A percentile compares a stretch with the other conserved stretches of the same genome.
phyloP scores from a whole-genome alignment of 2,888 invertebrate genomes.

The Periphyllus acericola region DNA sequence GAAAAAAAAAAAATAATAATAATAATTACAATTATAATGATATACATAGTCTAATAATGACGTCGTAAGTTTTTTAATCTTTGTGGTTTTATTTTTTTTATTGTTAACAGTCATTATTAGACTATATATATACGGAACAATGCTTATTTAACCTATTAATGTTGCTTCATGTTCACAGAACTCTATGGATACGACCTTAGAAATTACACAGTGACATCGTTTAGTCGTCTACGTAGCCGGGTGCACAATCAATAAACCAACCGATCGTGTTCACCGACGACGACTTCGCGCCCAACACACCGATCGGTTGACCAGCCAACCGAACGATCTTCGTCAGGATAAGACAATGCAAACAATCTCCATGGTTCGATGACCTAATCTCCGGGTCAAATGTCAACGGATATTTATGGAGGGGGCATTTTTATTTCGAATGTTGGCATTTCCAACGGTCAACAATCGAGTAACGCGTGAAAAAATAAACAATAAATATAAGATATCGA shows the following conservation, averaged over 20 bases:
- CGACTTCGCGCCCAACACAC: constrained; percentile 32
- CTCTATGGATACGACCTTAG: constrained; percentile 60
- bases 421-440: no score
- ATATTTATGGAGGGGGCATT: background rate
- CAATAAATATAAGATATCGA: no score
- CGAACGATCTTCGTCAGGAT: constrained; percentile 51
- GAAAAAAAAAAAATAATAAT: background rate
- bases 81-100: constrained; percentile 41
- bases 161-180: constrained; percentile 28
- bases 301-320: constrained; percentile 60
- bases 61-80: constrained; percentile 53
- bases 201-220: constrained; percentile 50
- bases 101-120: constrained; percentile 21
- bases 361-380: constrained; percentile 53
- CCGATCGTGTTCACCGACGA: constrained; percentile 25
- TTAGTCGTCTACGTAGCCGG: constrained; percentile 31
- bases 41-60: no score
- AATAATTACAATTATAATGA: background rate
- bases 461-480: no score
- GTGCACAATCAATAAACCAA: constrained; percentile 55
- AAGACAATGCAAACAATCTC: constrained; percentile 51
- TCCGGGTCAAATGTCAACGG: constrained; percentile 40
- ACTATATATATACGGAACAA: constrained; percentile 4
- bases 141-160: constrained; percentile 52
- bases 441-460: no score